These are phyloP conservation scores for Eremophila alpestris DNA, from an alignment of 2,797 vertebrate genomes.

Conservation along the genomic window DNA sequence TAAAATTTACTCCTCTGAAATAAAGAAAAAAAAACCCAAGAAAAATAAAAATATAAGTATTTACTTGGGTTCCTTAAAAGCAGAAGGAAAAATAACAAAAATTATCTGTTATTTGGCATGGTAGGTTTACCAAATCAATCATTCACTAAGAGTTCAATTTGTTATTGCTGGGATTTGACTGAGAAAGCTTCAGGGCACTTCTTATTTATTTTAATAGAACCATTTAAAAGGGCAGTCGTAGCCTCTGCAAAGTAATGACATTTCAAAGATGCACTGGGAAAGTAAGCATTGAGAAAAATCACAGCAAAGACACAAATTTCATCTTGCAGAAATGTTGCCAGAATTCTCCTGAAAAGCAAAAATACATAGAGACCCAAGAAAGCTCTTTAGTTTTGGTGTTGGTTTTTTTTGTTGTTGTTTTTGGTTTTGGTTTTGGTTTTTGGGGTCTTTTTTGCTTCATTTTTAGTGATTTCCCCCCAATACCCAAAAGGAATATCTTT, in stretches of 20 bases:
- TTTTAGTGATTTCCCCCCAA: neutral
- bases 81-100: neutral
- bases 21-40: neutral
- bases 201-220: neutral
- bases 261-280: slow-evolving; percentile 20
- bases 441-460: neutral
- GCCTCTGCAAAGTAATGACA: slow-evolving; percentile 15
- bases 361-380: neutral
- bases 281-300: neutral
- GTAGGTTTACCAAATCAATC: neutral
- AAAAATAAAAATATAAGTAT: neutral
- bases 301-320: neutral
- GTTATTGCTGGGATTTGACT: neutral
- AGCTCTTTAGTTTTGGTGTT: neutral
- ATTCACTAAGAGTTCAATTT: neutral
- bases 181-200: neutral
- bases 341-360: neutral
- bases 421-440: too few species aligned
- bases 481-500: neutral
- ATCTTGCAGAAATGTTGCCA: neutral
- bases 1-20: neutral
- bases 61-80: neutral
- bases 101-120: neutral
- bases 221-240: slow-evolving; percentile 13
- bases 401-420: too few species aligned